phyloP scores from a whole-genome alignment of 2,113 vertebrate species.

The Paracyprichromis sp. region DNA sequence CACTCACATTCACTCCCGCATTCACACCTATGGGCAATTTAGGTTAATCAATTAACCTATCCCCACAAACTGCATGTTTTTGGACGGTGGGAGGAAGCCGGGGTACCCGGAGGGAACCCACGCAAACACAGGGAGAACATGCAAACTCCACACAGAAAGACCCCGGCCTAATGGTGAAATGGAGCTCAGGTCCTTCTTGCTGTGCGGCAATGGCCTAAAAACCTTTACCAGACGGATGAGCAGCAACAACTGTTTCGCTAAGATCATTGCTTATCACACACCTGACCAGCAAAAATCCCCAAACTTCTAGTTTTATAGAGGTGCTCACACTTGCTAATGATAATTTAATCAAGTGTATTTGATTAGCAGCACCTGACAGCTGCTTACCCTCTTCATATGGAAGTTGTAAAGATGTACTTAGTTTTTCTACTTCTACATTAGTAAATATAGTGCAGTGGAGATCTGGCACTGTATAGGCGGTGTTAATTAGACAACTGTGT shows the following conservation, averaged over 20 bases:
- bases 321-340: not conserved
- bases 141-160: not conserved
- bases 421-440: not conserved
- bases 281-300: not conserved
- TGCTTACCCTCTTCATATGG: not conserved
- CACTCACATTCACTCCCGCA: not conserved
- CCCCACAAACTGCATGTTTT: not conserved
- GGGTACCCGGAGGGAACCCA: not conserved
- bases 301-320: not conserved
- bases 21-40: not conserved
- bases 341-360: not conserved
- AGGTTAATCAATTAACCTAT: not conserved
- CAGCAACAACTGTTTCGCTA: not conserved
- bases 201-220: not conserved
- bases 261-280: not conserved
- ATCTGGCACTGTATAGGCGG: not conserved
- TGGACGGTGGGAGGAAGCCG: not conserved
- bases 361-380: not conserved
- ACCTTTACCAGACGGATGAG: not conserved
- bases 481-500: not conserved
- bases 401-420: not conserved
- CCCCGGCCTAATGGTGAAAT: rapidly evolving
- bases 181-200: not conserved
- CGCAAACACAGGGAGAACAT: not conserved
- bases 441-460: not conserved